Base-by-base conservation (phyloP, 2,888 invertebrate genomes). In the Nomada lathburiana region DNA sequence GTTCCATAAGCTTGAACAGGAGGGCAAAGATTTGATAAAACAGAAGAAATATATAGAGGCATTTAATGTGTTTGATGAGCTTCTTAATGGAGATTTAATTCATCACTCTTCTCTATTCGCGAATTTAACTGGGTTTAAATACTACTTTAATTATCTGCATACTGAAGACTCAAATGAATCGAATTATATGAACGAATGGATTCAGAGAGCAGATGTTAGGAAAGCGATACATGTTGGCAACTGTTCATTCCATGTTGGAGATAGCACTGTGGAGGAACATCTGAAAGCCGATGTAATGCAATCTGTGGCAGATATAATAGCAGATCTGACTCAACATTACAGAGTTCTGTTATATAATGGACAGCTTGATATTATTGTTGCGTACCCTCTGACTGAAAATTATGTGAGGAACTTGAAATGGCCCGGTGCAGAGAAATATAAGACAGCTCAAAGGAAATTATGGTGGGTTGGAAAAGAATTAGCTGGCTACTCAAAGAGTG, bases 321-420 rank as follows among this genome's bases (percentile, higher is more conserved):
- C 96, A 0, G 96, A 96, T 87, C 94, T 98, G 0, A 92, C 97
- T 0, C 94, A 96, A 53, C 94, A 96, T 87, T 97, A 97, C 90
- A 94, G 95, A 92, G 96, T 98, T 20, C 95, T 98, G 62, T 95
- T 98, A 80, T 98, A 98, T 93, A 98, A 96, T 92, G 98, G 98
- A 0, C 98, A 98, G 92, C 93, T 98, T 84, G 98, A 99, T 93
- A 97, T 98, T 18, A 98, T 98, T 84, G 97, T 98, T 0, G 98
- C 98, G 0, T 98, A 98, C 94, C 98, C 98, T 0, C 92, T 98
- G 68, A 98, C 98, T 0, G 95, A 97, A 26, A 97, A 97, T 91
- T 98, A 97, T 93, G 94, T 98, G 47, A 95, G 95, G 84, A 92
- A 94, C n/a, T 87, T 95, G 1, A 83, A 93, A 11, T 95, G 95